A percentile compares a stretch with the other conserved stretches of the same genome.
Conservation (phyloP, 2,888 invertebrate genomes). For the Diaperis boleti region DNA sequence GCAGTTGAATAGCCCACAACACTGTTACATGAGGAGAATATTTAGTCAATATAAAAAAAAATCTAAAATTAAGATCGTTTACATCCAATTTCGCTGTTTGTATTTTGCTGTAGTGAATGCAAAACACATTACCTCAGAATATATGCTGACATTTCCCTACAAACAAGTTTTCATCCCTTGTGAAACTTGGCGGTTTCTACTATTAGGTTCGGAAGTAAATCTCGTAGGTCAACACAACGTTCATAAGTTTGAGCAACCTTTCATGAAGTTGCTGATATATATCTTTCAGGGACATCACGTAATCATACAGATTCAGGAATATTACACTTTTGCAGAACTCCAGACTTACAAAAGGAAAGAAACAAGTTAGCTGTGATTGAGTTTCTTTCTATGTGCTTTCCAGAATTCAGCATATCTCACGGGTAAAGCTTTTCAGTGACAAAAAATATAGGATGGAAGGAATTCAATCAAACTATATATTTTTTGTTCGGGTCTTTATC, state of each 20-base stretch:
- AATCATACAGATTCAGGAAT: constrained; percentile 35
- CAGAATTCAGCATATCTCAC: constrained; percentile 26
- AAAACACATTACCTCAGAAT: neutral
- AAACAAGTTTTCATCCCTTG: constrained; percentile 2
- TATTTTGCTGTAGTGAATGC: no score
- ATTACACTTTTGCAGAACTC: constrained; percentile 30
- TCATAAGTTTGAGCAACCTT: constrained; percentile 30
- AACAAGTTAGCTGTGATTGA: constrained; percentile 36
- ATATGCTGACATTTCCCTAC: neutral
- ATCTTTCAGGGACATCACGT: constrained; percentile 32
- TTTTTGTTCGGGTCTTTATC: constrained; percentile 7
- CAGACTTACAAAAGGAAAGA: constrained; percentile 25
- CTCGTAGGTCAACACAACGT: constrained; percentile 25
- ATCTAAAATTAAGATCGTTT: no score
- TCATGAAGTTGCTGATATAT: constrained; percentile 32
- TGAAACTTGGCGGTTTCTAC: constrained; percentile 3
- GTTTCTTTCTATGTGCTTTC: constrained; percentile 16
- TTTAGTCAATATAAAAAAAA: no score
- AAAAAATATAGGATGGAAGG: constrained; percentile 19
- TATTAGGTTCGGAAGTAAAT: constrained; percentile 12
- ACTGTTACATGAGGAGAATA: no score
- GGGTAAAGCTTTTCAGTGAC: constrained; percentile 21
- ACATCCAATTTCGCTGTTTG: no score
- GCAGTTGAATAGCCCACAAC: no score
- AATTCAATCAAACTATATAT: constrained; percentile 29